Evolutionary conservation across 92 coral and sea anemone species (phyloP), one percentile per base, ranked within the genome.

Genomic region (Palythoa grandiflora): DNA sequence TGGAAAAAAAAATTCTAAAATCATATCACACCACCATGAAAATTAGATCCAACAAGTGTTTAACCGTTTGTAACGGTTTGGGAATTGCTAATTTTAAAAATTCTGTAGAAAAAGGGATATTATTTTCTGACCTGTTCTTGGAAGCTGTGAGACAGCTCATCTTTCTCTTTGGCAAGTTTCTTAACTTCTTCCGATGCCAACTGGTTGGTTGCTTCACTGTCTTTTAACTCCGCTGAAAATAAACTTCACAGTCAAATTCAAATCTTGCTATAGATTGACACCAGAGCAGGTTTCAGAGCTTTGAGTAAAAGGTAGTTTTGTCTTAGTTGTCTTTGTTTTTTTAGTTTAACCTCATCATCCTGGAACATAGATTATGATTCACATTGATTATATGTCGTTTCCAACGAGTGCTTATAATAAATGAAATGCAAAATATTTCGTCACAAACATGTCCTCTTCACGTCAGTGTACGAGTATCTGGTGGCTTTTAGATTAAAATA

Each of bases 191-290:
- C 79, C 6, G 60, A 16, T 12, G 36, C 38, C 59, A 75, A 10
- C 61, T 50, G 79, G 38, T 47, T 75, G 8, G 59, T n/a, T 48
- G 79, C 59, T 53, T 75, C 79, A 13, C 17, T 50, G 37, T 75
- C 79, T 47, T 50, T 47, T 9, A 75, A 48, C 79, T 75, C 79
- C 15, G 79, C 79, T 75, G 50, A 50, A 10, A 48, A 9, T 15
- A 17, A 50, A 28, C 14, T 47, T 75, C 6, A 1, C 17, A 47
- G 14, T 75, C 36, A 75, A 3, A 2, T 63, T 20, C 9, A 3
- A 17, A 2, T 21, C n/a, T n/a, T n/a, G 19, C 36, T 17, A 7
- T 6, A 63, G 70, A 5, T 63, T n/a, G 9, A 2, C 2, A 44
- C 6, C 7, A 44, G 6, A 44, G 6, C 7, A 16, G 21, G n/a